Conservation (phyloP, 2,888 invertebrate species). For the Bursaphelenchus okinawaensis region DNA sequence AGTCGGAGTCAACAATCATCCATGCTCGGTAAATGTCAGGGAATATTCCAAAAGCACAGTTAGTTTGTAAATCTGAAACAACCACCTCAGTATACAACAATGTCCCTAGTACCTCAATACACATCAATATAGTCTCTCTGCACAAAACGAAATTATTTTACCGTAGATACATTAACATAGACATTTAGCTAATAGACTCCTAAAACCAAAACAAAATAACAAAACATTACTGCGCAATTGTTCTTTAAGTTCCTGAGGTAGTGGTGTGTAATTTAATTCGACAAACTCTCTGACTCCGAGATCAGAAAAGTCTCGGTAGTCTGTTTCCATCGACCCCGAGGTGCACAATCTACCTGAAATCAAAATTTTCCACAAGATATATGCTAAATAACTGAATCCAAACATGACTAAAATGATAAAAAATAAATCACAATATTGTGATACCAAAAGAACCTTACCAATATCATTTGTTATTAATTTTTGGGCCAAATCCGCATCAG, state of each 20-base stretch:
- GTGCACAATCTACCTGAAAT: neutral
- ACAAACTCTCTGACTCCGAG: neutral
- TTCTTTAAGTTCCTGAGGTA: neutral
- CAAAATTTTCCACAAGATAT: neutral
- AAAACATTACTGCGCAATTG: neutral
- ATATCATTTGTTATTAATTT: neutral
- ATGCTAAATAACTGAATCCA: no score
- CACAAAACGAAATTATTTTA: no score
- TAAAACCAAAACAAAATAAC: neutral
- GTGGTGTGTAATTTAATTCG: neutral
- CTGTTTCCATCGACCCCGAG: neutral
- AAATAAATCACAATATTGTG: neutral
- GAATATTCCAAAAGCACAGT: slow-evolving; percentile 93
- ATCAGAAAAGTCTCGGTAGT: neutral
- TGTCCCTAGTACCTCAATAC: no score
- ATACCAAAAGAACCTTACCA: neutral
- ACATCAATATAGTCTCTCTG: no score
- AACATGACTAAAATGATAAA: no score
- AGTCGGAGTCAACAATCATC: slow-evolving; percentile 93
- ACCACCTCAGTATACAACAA: no score
- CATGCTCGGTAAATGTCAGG: slow-evolving; percentile 91
- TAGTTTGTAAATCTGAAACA: slow-evolving; percentile 83
- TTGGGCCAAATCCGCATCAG: neutral
- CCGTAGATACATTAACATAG: no score
- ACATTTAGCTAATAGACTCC: no score